These are phyloP conservation scores for Numida meleagris DNA, from an alignment of 2,113 vertebrate genomes.

Conservation along the genomic window DNA sequence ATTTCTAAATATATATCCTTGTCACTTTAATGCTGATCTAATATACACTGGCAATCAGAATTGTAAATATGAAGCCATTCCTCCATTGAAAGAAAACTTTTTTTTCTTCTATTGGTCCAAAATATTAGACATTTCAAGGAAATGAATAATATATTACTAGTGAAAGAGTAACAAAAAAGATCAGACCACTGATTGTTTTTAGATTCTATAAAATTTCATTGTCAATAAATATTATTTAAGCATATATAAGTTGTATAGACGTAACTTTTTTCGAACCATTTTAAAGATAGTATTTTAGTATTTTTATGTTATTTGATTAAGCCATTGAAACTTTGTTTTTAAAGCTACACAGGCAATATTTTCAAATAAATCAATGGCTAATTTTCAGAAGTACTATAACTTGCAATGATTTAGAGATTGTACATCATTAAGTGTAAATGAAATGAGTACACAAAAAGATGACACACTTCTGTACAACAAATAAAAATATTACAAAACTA, in stretches of 20 bases:
- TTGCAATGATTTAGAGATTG: neutral
- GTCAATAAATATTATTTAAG: neutral
- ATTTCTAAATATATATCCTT: neutral
- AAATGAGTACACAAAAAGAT: neutral
- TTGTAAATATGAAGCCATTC: neutral
- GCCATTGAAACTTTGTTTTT: neutral
- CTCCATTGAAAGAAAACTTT: neutral
- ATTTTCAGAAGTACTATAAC: neutral
- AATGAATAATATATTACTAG: neutral
- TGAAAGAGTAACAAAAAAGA: neutral
- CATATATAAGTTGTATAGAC: neutral
- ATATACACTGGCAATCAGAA: neutral
- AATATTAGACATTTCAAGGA: neutral
- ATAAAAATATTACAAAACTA: neutral
- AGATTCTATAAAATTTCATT: neutral
- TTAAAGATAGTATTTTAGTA: neutral
- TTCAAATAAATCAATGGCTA: neutral
- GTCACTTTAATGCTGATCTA: neutral
- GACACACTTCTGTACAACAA: neutral
- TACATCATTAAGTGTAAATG: neutral
- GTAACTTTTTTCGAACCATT: neutral
- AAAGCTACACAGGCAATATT: neutral
- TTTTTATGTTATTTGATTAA: neutral
- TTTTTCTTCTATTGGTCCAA: neutral
- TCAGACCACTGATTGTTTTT: neutral